phyloP scores from a whole-genome alignment of 1,140 invertebrate species.

The Pachypeltis micranthus region DNA sequence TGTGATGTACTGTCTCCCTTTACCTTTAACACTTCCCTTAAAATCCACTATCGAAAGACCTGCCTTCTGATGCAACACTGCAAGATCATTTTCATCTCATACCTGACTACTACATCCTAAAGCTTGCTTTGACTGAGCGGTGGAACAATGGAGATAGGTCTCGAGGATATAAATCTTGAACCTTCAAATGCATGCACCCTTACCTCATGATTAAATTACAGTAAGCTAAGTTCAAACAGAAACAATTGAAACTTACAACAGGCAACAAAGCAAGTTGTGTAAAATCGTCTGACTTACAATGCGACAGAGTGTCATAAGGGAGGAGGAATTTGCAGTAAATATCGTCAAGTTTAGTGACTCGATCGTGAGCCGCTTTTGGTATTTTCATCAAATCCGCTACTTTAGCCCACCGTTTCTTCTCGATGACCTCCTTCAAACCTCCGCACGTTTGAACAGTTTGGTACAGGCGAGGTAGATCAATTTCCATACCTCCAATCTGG shows the following conservation, averaged over 20 bases:
- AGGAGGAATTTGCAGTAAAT: slow-evolving; percentile 89
- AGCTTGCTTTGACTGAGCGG: too few species aligned
- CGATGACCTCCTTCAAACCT: slow-evolving; percentile 77
- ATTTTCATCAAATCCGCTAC: slow-evolving; percentile 82
- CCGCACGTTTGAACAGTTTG: slow-evolving; percentile 74
- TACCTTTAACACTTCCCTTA: too few species aligned
- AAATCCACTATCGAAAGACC: too few species aligned
- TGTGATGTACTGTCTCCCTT: too few species aligned
- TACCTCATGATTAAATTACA: slow-evolving; percentile 1
- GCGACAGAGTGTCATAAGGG: slow-evolving; percentile 75
- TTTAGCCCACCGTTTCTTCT: slow-evolving; percentile 80
- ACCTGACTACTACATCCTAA: too few species aligned
- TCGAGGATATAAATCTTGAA: too few species aligned
- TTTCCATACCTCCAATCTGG: slow-evolving; percentile 29
- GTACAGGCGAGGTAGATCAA: slow-evolving; percentile 77
- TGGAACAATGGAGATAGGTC: too few species aligned
- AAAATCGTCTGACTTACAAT: slow-evolving; percentile 38
- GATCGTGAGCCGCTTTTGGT: slow-evolving; percentile 67
- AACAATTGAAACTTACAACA: not conserved
- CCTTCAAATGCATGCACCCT: slow-evolving; percentile 18
- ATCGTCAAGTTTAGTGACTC: slow-evolving; percentile 74
- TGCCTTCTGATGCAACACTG: too few species aligned
- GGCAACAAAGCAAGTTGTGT: not conserved
- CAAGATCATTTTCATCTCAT: too few species aligned
- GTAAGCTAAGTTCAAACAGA: slow-evolving; percentile 16